A percentile compares a stretch with the other conserved stretches of the same genome.
Evolutionary conservation across 2,113 vertebrate species (phyloP).

Genomic region (Coreoperca whiteheadi): DNA sequence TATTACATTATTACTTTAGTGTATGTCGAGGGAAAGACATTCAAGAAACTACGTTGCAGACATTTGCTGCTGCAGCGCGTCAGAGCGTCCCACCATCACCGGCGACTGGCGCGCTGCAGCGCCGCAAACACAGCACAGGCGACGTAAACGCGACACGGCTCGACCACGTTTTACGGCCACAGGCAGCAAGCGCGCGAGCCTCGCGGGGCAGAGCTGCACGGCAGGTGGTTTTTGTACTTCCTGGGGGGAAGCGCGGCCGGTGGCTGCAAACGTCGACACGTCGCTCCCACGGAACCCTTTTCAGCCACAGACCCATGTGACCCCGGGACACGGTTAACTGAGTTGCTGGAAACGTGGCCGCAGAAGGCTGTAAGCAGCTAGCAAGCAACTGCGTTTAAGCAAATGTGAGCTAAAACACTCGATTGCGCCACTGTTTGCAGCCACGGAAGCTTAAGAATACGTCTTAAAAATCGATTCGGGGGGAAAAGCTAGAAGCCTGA

Average conservation of each 20-base stretch:
- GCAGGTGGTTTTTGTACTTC: neutral
- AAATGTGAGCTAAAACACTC: slow-evolving; percentile 5
- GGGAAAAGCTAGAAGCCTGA: neutral
- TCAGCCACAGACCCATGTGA: slow-evolving; percentile 1
- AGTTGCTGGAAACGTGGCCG: slow-evolving; percentile 19
- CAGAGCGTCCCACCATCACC: too few species aligned
- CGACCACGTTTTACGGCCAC: neutral
- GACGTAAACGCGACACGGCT: neutral
- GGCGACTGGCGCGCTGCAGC: neutral
- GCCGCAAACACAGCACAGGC: neutral
- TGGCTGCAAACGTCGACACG: too few species aligned
- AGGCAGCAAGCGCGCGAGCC: neutral
- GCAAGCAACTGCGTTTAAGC: slow-evolving; percentile 35
- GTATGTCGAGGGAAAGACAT: too few species aligned
- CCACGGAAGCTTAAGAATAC: neutral
- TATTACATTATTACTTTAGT: too few species aligned
- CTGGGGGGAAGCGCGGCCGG: too few species aligned
- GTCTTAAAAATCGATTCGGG: neutral
- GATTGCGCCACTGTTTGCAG: slow-evolving; percentile 3
- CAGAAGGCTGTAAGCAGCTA: slow-evolving; percentile 34
- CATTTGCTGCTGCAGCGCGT: neutral
- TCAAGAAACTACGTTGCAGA: too few species aligned
- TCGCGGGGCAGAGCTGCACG: neutral
- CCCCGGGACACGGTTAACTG: neutral
- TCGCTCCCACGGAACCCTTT: neutral